A percentile compares a stretch with the other conserved stretches of the same genome.
Conservation (phyloP, 92 coral and sea anemone genomes). For the Isaurus tuberculatus region DNA sequence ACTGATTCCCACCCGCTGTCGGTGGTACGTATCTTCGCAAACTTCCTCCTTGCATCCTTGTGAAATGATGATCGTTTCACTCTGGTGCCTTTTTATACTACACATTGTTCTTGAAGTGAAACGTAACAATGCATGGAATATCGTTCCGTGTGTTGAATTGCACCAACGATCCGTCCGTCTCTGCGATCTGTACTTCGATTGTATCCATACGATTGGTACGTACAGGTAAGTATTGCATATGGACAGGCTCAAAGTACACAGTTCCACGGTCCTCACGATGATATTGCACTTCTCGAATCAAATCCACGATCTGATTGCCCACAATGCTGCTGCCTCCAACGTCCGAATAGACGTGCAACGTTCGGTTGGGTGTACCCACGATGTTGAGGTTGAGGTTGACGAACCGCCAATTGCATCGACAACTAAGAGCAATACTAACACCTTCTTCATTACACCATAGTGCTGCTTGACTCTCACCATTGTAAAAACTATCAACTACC, state of each 20-base stretch:
- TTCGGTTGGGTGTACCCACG: background rate
- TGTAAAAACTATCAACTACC: background rate
- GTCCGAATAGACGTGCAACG: background rate
- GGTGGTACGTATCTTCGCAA: constrained; percentile 18
- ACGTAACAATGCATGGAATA: constrained; percentile 9
- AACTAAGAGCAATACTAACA: background rate
- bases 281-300: constrained; percentile 32
- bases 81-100: constrained; percentile 2
- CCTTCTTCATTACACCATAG: constrained; percentile 2
- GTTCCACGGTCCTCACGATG: background rate
- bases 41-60: constrained; percentile 14
- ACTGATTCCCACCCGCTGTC: background rate
- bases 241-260: constrained; percentile 21
- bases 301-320: constrained; percentile 1
- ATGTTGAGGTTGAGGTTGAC: background rate
- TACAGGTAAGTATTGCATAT: constrained; percentile 30
- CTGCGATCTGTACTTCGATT: constrained; percentile 19
- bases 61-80: background rate
- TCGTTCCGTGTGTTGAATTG: background rate
- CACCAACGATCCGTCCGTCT: background rate
- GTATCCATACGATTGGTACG: constrained; percentile 4
- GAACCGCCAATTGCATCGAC: constrained; percentile 37
- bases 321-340: constrained; percentile 3
- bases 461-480: background rate
- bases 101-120: constrained; percentile 14